A percentile compares a stretch with the other conserved stretches of the same genome.
These are phyloP conservation scores for Tupaia tana DNA, from an alignment of 2,113 vertebrate genomes.

Conservation along the genomic window DNA sequence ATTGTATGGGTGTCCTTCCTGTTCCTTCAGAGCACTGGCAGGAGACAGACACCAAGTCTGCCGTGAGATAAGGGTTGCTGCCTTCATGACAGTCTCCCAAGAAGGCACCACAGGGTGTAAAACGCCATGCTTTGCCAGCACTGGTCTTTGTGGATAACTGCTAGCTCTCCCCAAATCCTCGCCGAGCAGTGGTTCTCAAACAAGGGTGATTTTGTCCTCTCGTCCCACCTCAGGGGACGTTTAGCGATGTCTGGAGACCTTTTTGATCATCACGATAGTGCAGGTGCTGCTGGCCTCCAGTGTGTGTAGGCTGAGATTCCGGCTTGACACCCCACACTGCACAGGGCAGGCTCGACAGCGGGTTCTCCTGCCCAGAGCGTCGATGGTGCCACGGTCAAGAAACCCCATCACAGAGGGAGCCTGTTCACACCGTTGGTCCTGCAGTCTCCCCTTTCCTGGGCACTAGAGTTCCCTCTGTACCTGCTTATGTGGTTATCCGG, in stretches of 20 bases:
- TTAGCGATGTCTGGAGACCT: neutral
- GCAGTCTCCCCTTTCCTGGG: neutral
- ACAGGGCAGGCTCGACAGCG: neutral
- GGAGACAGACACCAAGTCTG: neutral
- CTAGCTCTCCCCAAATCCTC: neutral
- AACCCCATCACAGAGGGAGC: neutral
- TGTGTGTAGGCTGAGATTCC: neutral
- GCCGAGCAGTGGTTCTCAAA: neutral
- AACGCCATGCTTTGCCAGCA: neutral
- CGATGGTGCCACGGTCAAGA: neutral
- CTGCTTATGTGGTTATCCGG: neutral
- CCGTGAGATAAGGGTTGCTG: neutral
- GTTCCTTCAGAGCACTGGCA: neutral
- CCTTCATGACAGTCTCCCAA: accelerated
- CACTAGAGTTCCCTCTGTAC: neutral
- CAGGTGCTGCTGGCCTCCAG: neutral
- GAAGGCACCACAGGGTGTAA: neutral
- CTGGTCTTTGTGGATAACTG: neutral
- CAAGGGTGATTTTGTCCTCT: neutral
- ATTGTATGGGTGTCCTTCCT: neutral
- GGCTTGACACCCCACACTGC: accelerated
- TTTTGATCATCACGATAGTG: neutral
- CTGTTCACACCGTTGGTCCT: too few species aligned
- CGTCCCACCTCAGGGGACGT: neutral
- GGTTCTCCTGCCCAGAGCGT: neutral